phyloP scores from a whole-genome alignment of 1,140 invertebrate genomes.

The Ceratitis capitata region DNA sequence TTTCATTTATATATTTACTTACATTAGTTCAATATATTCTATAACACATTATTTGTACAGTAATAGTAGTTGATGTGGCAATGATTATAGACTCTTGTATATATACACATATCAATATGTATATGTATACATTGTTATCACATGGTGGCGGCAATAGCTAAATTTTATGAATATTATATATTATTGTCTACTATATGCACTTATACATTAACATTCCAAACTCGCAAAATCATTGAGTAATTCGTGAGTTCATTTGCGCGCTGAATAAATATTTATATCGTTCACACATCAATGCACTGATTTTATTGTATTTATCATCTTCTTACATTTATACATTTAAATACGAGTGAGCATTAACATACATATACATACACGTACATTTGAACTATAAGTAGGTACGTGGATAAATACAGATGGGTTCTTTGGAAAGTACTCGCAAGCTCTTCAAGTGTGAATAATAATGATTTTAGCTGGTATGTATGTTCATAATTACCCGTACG shows the following conservation, averaged over 20 bases:
- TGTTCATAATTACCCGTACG: background rate
- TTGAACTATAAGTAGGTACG: background rate
- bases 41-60: too few relatives aligned
- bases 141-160: too few relatives aligned
- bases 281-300: conserved; percentile 10
- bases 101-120: too few relatives aligned
- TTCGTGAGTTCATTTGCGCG: background rate
- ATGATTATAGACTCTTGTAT: too few relatives aligned
- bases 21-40: too few relatives aligned
- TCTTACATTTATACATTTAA: background rate
- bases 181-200: too few relatives aligned
- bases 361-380: background rate
- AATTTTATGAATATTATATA: too few relatives aligned
- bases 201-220: conserved; percentile 13
- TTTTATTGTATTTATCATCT: conserved; percentile 22
- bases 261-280: background rate
- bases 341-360: background rate
- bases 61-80: too few relatives aligned
- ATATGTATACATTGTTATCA: too few relatives aligned
- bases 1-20: background rate
- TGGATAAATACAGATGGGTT: background rate
- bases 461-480: conserved; percentile 1
- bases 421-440: background rate
- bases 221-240: conserved; percentile 1
- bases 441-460: conserved; percentile 25